phyloP scores from a whole-genome alignment of 2,888 invertebrate genomes.

The Pterostichus madidus region DNA sequence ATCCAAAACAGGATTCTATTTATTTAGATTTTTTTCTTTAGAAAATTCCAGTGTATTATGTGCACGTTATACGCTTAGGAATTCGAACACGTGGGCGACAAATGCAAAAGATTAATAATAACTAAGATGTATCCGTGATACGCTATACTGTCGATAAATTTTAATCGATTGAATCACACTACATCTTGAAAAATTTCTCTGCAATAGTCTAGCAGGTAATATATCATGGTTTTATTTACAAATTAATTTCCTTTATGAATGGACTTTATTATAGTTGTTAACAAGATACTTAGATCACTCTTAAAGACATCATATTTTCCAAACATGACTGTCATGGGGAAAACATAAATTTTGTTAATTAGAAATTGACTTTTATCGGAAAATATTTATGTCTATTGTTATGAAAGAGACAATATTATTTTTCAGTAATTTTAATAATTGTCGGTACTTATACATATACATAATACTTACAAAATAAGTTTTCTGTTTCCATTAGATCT shows the following conservation, averaged over 20 bases:
- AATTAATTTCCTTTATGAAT: background rate
- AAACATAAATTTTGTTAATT: background rate
- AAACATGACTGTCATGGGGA: no score
- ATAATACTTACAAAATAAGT: no score
- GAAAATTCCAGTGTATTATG: slow-evolving; percentile 25
- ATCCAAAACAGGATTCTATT: background rate
- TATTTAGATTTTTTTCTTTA: slow-evolving; percentile 6
- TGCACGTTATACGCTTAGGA: slow-evolving; percentile 2
- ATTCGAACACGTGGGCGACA: slow-evolving; percentile 18
- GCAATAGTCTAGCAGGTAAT: background rate
- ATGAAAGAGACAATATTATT: no score
- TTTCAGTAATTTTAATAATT: no score
- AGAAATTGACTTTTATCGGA: background rate
- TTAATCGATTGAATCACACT: background rate
- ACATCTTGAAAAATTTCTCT: background rate
- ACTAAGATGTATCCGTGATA: slow-evolving; percentile 24
- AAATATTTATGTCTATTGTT: background rate
- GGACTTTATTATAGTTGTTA: background rate
- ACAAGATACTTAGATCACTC: no score
- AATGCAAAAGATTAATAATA: slow-evolving; percentile 26
- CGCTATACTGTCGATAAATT: slow-evolving; percentile 1
- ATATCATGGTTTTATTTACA: background rate
- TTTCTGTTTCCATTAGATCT: no score
- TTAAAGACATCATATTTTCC: no score
- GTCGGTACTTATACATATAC: no score